Conservation (phyloP, 1,140 invertebrate species). For the Leptestheria dahalacensis region DNA sequence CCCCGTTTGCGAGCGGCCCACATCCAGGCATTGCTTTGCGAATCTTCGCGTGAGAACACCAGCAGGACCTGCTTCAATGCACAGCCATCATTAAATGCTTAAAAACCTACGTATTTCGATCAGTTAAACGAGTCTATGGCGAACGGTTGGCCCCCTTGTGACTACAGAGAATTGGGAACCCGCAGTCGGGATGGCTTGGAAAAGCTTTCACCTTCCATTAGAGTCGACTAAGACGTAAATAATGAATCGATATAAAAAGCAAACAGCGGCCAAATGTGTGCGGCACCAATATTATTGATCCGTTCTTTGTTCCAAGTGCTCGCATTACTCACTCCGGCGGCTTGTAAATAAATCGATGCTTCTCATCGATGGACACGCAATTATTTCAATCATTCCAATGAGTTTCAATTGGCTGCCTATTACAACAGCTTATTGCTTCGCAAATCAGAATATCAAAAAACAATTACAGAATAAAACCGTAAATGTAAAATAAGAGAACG, state of each 20-base stretch:
- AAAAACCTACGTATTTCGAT: not conserved
- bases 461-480: too few relatives aligned
- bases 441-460: too few relatives aligned
- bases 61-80: constrained; percentile 12
- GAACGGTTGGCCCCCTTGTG: too few relatives aligned
- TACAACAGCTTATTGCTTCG: not conserved
- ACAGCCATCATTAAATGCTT: not conserved
- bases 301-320: not conserved
- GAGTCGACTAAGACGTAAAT: not conserved
- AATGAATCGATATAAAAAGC: not conserved
- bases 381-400: not conserved
- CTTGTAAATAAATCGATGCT: not conserved
- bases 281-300: not conserved
- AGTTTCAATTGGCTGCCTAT: not conserved
- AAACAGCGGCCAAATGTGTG: not conserved
- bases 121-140: not conserved
- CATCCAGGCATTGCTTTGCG: constrained; percentile 16
- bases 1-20: constrained; percentile 16
- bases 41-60: constrained; percentile 15
- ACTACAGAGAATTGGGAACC: too few relatives aligned
- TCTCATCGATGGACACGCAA: not conserved
- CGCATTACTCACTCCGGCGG: not conserved
- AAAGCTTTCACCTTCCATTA: too few relatives aligned
- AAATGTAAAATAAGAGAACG: too few relatives aligned
- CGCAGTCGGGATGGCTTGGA: too few relatives aligned